Conservation (phyloP, 1,140 invertebrate species). For the Drosophila orena region DNA sequence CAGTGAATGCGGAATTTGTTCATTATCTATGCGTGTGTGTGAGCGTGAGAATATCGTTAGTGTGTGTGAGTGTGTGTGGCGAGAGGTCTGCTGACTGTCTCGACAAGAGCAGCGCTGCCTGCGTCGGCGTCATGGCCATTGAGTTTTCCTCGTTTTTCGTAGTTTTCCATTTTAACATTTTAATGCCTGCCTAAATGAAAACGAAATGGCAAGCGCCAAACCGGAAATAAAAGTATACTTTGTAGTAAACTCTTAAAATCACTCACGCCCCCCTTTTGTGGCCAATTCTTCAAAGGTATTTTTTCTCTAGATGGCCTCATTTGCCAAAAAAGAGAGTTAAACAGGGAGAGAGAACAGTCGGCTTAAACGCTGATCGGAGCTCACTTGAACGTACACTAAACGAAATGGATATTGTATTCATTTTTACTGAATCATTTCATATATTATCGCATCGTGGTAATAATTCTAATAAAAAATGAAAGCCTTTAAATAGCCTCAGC, state of each 20-base stretch:
- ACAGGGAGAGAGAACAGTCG: slow-evolving; percentile 35
- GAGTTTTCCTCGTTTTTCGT: slow-evolving; percentile 64
- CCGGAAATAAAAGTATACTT: slow-evolving; percentile 42
- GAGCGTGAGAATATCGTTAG: slow-evolving; percentile 15
- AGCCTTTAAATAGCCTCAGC: no score
- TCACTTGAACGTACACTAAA: slow-evolving; percentile 12
- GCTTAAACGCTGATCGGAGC: slow-evolving; percentile 51
- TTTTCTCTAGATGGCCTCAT: slow-evolving; percentile 49
- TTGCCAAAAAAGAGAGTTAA: slow-evolving; percentile 55
- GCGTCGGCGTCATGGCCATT: slow-evolving; percentile 85
- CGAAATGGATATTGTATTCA: not conserved
- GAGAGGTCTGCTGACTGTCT: slow-evolving; percentile 64
- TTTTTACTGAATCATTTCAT: no score
- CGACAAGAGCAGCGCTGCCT: slow-evolving; percentile 56
- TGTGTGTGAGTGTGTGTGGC: slow-evolving; percentile 7
- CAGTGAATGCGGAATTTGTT: slow-evolving; percentile 44
- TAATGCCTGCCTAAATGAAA: slow-evolving; percentile 53
- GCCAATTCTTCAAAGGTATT: slow-evolving; percentile 38
- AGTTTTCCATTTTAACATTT: slow-evolving; percentile 54
- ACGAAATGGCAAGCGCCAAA: slow-evolving; percentile 44
- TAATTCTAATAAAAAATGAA: no score
- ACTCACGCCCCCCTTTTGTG: slow-evolving; percentile 24
- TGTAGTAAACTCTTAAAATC: slow-evolving; percentile 4
- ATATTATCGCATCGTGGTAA: no score
- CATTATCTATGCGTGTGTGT: slow-evolving; percentile 31